phyloP scores from a whole-genome alignment of 1,140 invertebrate species.

The Psilanteris sp. region DNA sequence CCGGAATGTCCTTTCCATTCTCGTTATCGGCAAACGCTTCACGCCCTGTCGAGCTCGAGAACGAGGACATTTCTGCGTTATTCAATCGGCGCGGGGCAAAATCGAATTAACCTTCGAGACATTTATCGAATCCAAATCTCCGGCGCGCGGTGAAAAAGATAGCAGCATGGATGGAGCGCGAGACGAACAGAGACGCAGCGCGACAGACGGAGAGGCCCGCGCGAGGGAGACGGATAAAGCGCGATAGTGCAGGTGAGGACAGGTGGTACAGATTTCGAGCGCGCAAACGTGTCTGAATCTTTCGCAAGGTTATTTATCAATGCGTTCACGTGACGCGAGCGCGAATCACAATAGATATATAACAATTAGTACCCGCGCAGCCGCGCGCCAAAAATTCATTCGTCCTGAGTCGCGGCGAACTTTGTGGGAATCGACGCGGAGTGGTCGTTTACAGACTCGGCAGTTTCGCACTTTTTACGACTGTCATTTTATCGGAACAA shows the following conservation, averaged over 20 bases:
- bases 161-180: too few species aligned
- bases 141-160: not conserved
- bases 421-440: constrained; percentile 41
- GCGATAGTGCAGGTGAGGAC: constrained; percentile 41
- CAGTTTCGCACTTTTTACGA: constrained; percentile 45
- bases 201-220: not conserved
- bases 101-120: constrained; percentile 66
- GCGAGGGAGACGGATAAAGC: too few species aligned
- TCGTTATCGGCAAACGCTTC: constrained; percentile 67
- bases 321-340: constrained; percentile 49
- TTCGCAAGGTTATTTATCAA: constrained; percentile 55
- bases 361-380: constrained; percentile 54
- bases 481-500: constrained; percentile 31
- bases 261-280: constrained; percentile 26
- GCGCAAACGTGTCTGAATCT: constrained; percentile 34
- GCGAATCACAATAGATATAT: too few species aligned
- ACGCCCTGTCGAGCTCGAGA: constrained; percentile 67
- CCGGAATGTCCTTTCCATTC: constrained; percentile 71
- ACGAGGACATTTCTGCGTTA: constrained; percentile 65
- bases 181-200: not conserved
- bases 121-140: constrained; percentile 63
- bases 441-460: constrained; percentile 53
- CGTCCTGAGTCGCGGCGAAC: constrained; percentile 40
- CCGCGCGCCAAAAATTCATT: constrained; percentile 55
- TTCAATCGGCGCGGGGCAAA: constrained; percentile 57